Base-by-base conservation (phyloP, 2,797 vertebrate genomes). In the Onychomys leucogaster region DNA sequence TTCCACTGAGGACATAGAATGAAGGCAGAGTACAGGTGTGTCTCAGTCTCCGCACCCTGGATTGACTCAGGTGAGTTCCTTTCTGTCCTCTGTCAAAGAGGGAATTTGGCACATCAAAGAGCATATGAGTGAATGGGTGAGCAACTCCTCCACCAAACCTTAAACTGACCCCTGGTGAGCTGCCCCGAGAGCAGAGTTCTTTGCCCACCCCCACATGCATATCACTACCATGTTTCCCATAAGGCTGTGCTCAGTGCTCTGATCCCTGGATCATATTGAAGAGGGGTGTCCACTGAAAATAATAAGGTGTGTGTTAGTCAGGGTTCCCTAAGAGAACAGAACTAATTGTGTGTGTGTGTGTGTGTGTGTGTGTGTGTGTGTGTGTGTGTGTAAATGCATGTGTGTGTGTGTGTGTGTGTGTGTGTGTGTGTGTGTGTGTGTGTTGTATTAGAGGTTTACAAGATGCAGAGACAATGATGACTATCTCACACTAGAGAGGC, bases 121-220 rank as follows among this genome's bases (percentile, higher is more conserved):
- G 19, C 25, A 6, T 19, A 6, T 5, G 49, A 43, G 37, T 55
- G 41, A 87, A 34, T 5, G 16, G 29, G 6, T n/a, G 41, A 63
- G 34, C 8, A 19, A 65, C n/a, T 63, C 43, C 10, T 71, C 77
- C 29, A 52, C 34, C 61, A 23, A 21, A 37, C 19, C 41, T 73
- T 41, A 13, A 25, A 16, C 1, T 2, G 21, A 71, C 17, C 37
- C 63, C 43, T 29, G 61, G 43, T 76, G 11, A 55, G 2, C 23
- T 52, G 32, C 1, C 55, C 32, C 23, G 21, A 34, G 27, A n/a
- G 27, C 49, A 37, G 49, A 80, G 37, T 0, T 0, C 37, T n/a
- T 63, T 27, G 37, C 12, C 27, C 11, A 1, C 43, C 12, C 17
- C 2, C 2, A 7, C 1, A 17, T 59, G 10, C 13, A 4, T 3